Evolutionary conservation across 2,797 vertebrate species (phyloP), one percentile per base, ranked within the genome.

Genomic region (Clamator glandarius): DNA sequence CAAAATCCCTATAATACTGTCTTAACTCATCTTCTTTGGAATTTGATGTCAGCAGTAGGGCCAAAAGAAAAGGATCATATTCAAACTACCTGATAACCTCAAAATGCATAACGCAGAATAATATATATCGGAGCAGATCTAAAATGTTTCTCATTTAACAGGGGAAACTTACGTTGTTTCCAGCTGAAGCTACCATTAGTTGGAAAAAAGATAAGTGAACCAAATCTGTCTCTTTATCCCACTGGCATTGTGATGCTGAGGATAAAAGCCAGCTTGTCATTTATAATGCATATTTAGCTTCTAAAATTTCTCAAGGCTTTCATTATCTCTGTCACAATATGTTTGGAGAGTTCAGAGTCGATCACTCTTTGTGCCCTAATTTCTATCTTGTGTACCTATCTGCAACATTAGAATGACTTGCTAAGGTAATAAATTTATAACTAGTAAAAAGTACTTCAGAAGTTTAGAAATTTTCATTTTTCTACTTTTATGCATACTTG

Each of bases 241-340:
- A 51, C 26, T 89, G 78, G 57, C 70, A 92, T 31, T 79, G 44
- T 74, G 81, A 79, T 52, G 82, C 36, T 64, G 26, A 89, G 57
- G 61, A 95, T 58, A 82, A 89, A 89, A 96, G 55, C 36, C 67
- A 95, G 46, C 57, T 80, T 80, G 68, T 31, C 46, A 89, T 59
- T 79, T 72, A 83, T 79, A 69, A 83, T 74, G n/a, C 63, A 74
- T 55, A 87, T 92, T 89, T 82, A 93, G 74, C 31, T 95, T 86
- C 84, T 90, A 63, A 90, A 86, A 64, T 70, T 85, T 92, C 81
- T 92, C 54, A 90, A 87, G 75, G 68, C 46, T 87, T 92, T 87
- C 44, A 84, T 87, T 86, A 89, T 77, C 42, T 90, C 55, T 75
- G 84, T 95, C 70, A 67, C 29, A 59, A 29, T 41, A n/a, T 50